phyloP scores from a whole-genome alignment of 2,797 vertebrate genomes.

The Naso thynnoides region DNA sequence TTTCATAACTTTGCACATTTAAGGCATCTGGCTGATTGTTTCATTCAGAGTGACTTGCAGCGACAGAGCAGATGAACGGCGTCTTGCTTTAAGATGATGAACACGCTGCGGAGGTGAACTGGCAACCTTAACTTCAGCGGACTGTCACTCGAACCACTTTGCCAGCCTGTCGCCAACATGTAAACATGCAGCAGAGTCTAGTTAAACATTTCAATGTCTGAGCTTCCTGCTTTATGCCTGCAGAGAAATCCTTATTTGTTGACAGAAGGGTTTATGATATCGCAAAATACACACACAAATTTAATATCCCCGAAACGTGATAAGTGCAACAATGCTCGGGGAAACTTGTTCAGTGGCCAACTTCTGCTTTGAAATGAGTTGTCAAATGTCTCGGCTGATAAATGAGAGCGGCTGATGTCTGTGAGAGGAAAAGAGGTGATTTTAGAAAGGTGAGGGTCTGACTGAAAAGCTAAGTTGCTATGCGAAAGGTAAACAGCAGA shows the following conservation, averaged over 20 bases:
- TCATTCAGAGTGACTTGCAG: slow-evolving; percentile 1
- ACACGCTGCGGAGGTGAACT: background rate
- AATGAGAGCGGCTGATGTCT: slow-evolving; percentile 39
- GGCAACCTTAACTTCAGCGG: background rate
- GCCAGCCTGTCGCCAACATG: slow-evolving; percentile 25
- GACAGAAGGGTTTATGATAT: slow-evolving; percentile 33
- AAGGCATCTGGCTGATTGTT: slow-evolving; percentile 1
- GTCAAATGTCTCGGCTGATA: slow-evolving; percentile 50
- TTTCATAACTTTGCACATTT: slow-evolving; percentile 1
- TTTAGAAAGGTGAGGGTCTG: slow-evolving; percentile 55
- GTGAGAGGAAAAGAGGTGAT: slow-evolving; percentile 26
- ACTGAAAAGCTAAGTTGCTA: slow-evolving; percentile 33
- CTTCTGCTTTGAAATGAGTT: slow-evolving; percentile 30
- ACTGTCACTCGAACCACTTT: background rate
- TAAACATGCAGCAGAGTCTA: slow-evolving; percentile 24
- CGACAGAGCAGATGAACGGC: slow-evolving; percentile 2
- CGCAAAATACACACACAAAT: slow-evolving; percentile 31
- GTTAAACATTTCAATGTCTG: slow-evolving; percentile 29
- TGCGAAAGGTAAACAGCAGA: slow-evolving; percentile 68
- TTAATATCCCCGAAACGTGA: slow-evolving; percentile 46
- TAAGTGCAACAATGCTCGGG: slow-evolving; percentile 35
- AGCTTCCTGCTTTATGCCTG: slow-evolving; percentile 32
- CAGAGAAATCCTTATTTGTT: slow-evolving; percentile 38
- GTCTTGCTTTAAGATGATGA: slow-evolving; percentile 8
- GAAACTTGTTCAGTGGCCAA: slow-evolving; percentile 42